Percentiles rank a stretch among this genome's conserved stretches.
These are phyloP conservation scores for Arctocebus calabarensis DNA, from an alignment of 2,797 vertebrate genomes.

Conservation along the genomic window DNA sequence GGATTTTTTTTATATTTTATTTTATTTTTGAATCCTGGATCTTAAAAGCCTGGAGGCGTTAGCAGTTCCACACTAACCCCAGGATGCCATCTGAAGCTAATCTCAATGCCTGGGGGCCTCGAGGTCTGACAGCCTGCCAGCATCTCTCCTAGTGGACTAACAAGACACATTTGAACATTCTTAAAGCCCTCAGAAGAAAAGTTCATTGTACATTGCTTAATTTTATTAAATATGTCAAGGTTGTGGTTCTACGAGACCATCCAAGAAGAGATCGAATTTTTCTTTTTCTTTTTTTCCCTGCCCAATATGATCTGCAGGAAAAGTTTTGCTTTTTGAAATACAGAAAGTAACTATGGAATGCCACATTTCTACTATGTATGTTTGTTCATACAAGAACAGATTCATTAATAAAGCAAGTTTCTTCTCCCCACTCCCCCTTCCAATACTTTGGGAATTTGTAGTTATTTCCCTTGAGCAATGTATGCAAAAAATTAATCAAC, in stretches of 20 bases:
- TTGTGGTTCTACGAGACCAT: conserved; percentile 46
- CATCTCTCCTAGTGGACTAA: conserved; percentile 24
- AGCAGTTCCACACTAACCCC: neutral
- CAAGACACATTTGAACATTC: conserved; percentile 54
- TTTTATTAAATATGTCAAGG: conserved; percentile 68
- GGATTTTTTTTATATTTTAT: neutral
- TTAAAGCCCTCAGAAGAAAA: conserved; percentile 66
- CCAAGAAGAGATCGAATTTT: conserved; percentile 52
- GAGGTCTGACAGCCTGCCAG: conserved; percentile 8
- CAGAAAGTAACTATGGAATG: conserved; percentile 43
- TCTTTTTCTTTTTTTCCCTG: neutral
- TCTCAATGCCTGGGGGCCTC: neutral
- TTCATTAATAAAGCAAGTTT: conserved; percentile 51
- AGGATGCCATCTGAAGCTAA: conserved; percentile 40
- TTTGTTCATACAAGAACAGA: conserved; percentile 50
- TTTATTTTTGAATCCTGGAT: neutral
- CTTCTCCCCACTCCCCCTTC: neutral
- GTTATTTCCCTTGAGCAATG: conserved; percentile 7
- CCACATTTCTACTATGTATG: neutral
- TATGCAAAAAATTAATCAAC: conserved; percentile 33
- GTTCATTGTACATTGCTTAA: conserved; percentile 21
- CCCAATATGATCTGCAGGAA: neutral
- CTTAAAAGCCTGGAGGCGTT: conserved; percentile 26
- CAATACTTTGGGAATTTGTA: neutral
- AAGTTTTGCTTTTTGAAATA: conserved; percentile 64